These are phyloP conservation scores for Pegea sp. DNA, from an alignment of 23 tunicate species.

Conservation along the genomic window DNA sequence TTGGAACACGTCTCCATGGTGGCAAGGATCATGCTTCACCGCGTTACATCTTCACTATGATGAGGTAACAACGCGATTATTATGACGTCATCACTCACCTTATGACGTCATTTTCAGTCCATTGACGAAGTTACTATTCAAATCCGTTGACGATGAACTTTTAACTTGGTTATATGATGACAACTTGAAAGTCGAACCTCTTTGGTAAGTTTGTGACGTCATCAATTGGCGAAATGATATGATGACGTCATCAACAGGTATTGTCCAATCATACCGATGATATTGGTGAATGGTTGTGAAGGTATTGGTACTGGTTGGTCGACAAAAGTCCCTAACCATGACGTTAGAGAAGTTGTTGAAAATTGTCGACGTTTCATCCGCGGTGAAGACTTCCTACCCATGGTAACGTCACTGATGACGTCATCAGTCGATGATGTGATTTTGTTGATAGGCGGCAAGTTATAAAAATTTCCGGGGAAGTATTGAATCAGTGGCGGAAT, in stretches of 20 bases:
- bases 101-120: conserved; percentile 48
- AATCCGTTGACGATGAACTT: conserved; percentile 58
- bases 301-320: conserved; percentile 99
- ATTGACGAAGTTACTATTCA: conserved; percentile 56
- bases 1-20: conserved; percentile 90
- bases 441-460: conserved; percentile 30
- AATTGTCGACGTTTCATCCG: conserved; percentile 49
- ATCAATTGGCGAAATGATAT: neutral
- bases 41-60: conserved; percentile 98
- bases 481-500: conserved; percentile 32
- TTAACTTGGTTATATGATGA: conserved; percentile 74
- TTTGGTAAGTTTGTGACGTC: conserved; percentile 19
- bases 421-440: no score
- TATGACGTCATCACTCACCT: no score
- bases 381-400: conserved; percentile 65
- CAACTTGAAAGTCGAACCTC: conserved; percentile 86
- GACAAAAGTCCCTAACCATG: conserved; percentile 88
- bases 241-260: conserved; percentile 21
- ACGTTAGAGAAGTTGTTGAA: conserved; percentile 50
- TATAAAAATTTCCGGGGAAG: conserved; percentile 76
- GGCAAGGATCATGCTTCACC: conserved; percentile 97
- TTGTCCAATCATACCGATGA: conserved; percentile 93
- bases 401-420: no score
- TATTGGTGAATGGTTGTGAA: conserved; percentile 83
- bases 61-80: no score